A percentile compares a stretch with the other conserved stretches of the same genome.
phyloP scores from a whole-genome alignment of 2,113 vertebrate genomes.

The Calyptomena viridis region DNA sequence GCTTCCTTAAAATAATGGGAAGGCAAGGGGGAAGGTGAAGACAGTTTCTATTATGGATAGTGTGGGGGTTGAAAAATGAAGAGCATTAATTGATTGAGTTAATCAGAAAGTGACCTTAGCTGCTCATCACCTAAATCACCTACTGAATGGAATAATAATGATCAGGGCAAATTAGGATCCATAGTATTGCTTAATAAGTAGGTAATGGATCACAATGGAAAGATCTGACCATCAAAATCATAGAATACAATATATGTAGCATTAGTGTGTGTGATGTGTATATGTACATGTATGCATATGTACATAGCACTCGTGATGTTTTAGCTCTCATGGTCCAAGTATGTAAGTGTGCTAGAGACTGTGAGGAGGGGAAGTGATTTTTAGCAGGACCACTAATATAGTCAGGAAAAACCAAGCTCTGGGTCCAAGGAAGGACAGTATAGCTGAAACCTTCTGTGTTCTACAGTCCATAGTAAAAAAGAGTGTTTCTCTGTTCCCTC shows the following conservation, averaged over 20 bases:
- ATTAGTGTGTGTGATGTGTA: not conserved
- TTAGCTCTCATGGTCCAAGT: not conserved
- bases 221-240: not conserved
- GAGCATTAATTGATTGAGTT: slow-evolving; percentile 53
- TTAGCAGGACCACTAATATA: not conserved
- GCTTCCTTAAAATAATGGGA: slow-evolving; percentile 1
- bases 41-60: not conserved
- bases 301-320: not conserved
- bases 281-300: not conserved
- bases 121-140: slow-evolving; percentile 46
- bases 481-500: not conserved
- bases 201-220: slow-evolving; percentile 1
- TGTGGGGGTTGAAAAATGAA: slow-evolving; percentile 11
- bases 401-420: not conserved
- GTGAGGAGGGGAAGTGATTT: not conserved
- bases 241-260: not conserved
- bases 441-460: not conserved
- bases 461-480: not conserved
- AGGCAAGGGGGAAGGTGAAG: not conserved
- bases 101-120: slow-evolving; percentile 60
- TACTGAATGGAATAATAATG: slow-evolving; percentile 48
- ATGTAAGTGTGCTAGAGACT: not conserved
- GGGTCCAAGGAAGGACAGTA: not conserved
- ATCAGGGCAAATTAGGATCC: slow-evolving; percentile 40
- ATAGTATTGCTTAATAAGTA: slow-evolving; percentile 14